Conservation (phyloP, 92 coral and sea anemone species). For the Palythoa grandiflora region DNA sequence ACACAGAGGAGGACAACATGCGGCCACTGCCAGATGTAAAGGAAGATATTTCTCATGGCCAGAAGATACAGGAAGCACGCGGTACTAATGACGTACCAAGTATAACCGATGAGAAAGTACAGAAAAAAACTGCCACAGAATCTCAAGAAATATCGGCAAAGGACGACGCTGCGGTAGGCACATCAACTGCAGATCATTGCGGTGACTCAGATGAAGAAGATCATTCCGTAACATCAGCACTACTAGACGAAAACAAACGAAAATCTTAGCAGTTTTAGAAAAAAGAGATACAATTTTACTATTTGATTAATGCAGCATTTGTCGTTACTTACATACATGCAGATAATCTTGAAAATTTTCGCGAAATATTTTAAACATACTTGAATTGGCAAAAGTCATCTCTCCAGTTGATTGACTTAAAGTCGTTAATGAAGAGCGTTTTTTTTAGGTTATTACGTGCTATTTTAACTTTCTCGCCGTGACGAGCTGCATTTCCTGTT, state of each 20-base stretch:
- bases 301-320: too few relatives aligned
- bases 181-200: background rate
- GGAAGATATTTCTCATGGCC: background rate
- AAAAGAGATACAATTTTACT: background rate
- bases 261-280: background rate
- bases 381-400: too few relatives aligned
- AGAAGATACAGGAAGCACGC: background rate
- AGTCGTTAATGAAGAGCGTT: too few relatives aligned
- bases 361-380: too few relatives aligned
- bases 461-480: too few relatives aligned
- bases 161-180: background rate
- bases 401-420: too few relatives aligned
- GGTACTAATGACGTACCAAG: background rate
- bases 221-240: background rate
- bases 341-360: too few relatives aligned
- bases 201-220: slow-evolving; percentile 30
- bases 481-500: too few relatives aligned
- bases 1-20: background rate
- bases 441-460: too few relatives aligned
- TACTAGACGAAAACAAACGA: background rate
- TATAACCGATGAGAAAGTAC: background rate
- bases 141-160: background rate
- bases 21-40: background rate
- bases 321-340: too few relatives aligned
- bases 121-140: background rate